phyloP scores from a whole-genome alignment of 2,888 invertebrate genomes.

The Drosophila greeni region DNA sequence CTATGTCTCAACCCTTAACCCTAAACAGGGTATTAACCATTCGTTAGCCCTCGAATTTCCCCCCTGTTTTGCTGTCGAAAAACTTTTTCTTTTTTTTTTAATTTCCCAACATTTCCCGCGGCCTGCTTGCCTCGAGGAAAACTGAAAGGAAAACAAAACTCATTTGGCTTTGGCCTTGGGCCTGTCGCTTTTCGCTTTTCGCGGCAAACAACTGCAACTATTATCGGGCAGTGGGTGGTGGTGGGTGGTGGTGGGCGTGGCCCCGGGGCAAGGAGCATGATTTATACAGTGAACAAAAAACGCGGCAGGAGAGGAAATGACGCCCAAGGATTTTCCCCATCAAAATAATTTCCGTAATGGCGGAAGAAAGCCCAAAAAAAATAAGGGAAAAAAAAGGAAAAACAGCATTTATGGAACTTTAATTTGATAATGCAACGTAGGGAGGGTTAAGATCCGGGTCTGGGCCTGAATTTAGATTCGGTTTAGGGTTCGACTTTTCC shows the following conservation, averaged over 20 bases:
- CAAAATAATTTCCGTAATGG: conserved; percentile 38
- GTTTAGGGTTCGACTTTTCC: conserved; percentile 3
- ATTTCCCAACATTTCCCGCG: conserved; percentile 19
- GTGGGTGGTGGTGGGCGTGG: conserved; percentile 30
- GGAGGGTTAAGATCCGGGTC: not conserved
- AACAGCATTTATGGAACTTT: conserved; percentile 37
- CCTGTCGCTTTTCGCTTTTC: conserved; percentile 17
- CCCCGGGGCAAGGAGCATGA: conserved; percentile 24
- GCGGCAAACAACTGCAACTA: conserved; percentile 39
- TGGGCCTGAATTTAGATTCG: not conserved
- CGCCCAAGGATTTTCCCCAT: conserved; percentile 27
- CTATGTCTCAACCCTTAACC: too few relatives aligned
- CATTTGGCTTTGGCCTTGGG: conserved; percentile 54
- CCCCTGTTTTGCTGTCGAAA: not conserved
- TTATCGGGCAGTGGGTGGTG: conserved; percentile 28
- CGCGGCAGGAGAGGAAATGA: conserved; percentile 18
- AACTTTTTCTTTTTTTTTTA: conserved; percentile 10
- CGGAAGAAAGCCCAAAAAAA: not conserved
- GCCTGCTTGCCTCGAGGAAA: conserved; percentile 15
- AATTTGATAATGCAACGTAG: conserved; percentile 47
- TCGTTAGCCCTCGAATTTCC: not conserved
- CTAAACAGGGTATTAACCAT: conserved; percentile 4
- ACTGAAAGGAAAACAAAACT: conserved; percentile 51
- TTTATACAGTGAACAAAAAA: conserved; percentile 30
- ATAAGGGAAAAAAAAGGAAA: not conserved